These are phyloP conservation scores for Herminia tarsipennalis DNA, from an alignment of 2,888 invertebrate species.

Conservation along the genomic window DNA sequence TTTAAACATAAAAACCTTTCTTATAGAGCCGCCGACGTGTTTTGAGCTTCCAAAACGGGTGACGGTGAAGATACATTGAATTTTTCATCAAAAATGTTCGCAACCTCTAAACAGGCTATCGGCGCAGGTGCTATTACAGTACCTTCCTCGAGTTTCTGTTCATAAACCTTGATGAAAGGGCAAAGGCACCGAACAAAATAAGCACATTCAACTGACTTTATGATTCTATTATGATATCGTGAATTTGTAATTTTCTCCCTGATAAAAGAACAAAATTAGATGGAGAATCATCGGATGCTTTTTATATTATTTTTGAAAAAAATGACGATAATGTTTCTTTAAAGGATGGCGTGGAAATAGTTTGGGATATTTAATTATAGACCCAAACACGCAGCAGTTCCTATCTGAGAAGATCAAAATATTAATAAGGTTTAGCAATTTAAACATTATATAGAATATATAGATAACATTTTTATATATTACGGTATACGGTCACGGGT, in stretches of 20 bases:
- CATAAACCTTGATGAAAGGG: slow-evolving; percentile 17
- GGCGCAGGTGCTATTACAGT: slow-evolving; percentile 19
- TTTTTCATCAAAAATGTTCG: slow-evolving; percentile 15
- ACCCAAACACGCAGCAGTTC: too few species aligned
- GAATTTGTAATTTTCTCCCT: slow-evolving; percentile 27
- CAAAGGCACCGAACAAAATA: slow-evolving; percentile 17
- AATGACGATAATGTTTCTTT: not conserved
- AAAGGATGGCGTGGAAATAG: too few species aligned
- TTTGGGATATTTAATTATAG: not conserved
- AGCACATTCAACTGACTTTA: slow-evolving; percentile 18
- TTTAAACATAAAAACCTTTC: too few species aligned
- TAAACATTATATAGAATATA: too few species aligned
- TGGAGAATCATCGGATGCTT: not conserved
- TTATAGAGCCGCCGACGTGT: not conserved
- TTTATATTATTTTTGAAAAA: not conserved
- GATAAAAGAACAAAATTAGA: slow-evolving; percentile 5
- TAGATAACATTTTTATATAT: too few species aligned
- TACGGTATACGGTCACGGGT: too few species aligned
- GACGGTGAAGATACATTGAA: slow-evolving; percentile 2
- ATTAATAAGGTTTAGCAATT: too few species aligned
- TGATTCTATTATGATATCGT: slow-evolving; percentile 20
- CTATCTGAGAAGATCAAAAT: too few species aligned
- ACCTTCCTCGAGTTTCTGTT: slow-evolving; percentile 5
- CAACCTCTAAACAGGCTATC: slow-evolving; percentile 1
- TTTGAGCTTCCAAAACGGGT: not conserved